phyloP scores from a whole-genome alignment of 2,113 vertebrate species.

The Pantherophis guttatus region DNA sequence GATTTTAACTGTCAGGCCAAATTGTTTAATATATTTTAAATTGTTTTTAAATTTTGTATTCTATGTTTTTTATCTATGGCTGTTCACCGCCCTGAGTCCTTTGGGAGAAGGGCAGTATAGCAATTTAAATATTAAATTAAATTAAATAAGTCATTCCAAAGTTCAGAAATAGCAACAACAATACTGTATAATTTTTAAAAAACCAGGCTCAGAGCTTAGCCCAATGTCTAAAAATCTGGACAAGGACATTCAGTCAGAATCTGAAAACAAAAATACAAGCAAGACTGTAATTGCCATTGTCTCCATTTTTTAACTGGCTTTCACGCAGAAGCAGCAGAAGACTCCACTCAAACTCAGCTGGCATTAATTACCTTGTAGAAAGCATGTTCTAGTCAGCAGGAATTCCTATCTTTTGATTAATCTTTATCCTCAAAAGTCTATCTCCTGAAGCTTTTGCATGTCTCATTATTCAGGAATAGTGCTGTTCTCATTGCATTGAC shows the following conservation, averaged over 20 bases:
- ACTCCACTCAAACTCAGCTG: background rate
- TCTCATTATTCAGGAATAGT: background rate
- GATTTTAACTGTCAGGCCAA: too few species aligned
- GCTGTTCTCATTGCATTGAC: background rate
- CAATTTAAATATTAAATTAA: too few species aligned
- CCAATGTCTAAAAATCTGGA: background rate
- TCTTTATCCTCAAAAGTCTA: background rate
- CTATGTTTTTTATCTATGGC: too few species aligned
- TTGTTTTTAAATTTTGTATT: too few species aligned
- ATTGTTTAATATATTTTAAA: too few species aligned
- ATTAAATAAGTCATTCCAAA: background rate
- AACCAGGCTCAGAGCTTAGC: background rate
- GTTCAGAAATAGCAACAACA: background rate
- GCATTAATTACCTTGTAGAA: background rate
- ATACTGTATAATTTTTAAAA: background rate
- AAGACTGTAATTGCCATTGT: background rate
- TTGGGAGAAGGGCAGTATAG: too few species aligned
- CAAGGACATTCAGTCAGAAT: background rate
- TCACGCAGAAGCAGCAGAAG: background rate
- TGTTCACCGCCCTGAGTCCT: too few species aligned
- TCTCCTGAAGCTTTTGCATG: background rate
- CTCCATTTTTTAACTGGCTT: background rate
- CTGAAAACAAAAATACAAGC: background rate
- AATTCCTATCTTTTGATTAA: background rate
- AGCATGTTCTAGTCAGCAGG: background rate